Percentiles rank a stretch among this genome's conserved stretches.
Evolutionary conservation across 2,797 vertebrate genomes (phyloP).

Genomic region (Mus spretus): DNA sequence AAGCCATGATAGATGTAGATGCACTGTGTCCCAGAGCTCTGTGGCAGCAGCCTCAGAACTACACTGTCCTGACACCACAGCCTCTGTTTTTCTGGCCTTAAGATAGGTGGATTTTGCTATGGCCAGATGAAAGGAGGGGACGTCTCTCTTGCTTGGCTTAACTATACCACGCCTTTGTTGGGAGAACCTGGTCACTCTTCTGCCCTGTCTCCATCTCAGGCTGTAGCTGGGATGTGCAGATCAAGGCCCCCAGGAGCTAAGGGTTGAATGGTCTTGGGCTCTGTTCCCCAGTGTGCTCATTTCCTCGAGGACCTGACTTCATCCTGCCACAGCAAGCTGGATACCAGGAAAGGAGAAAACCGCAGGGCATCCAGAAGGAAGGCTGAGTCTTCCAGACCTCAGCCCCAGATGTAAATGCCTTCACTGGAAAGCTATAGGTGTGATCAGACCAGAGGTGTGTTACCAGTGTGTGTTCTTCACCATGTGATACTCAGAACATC

Average conservation of each 20-base stretch:
- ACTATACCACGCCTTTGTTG: not conserved
- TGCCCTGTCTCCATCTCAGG: not conserved
- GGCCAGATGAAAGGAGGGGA: not conserved
- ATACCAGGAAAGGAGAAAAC: too few species aligned
- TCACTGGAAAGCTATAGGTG: not conserved
- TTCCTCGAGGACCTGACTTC: not conserved
- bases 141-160: not conserved
- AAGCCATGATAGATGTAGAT: too few species aligned
- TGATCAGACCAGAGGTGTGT: not conserved
- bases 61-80: not conserved
- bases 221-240: not conserved
- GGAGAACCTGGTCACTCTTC: too few species aligned
- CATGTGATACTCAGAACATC: not conserved
- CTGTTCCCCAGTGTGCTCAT: not conserved
- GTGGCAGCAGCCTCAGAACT: not conserved
- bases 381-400: not conserved
- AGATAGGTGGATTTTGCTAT: not conserved
- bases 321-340: not conserved
- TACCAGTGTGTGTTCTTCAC: not conserved
- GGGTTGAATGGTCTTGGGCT: not conserved
- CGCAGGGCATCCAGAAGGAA: rapidly evolving
- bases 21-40: rapidly evolving
- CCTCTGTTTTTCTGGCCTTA: not conserved
- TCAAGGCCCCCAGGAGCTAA: not conserved
- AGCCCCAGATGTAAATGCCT: not conserved